phyloP scores from a whole-genome alignment of 2,888 invertebrate species.

The Carpatolechia fugitivella region DNA sequence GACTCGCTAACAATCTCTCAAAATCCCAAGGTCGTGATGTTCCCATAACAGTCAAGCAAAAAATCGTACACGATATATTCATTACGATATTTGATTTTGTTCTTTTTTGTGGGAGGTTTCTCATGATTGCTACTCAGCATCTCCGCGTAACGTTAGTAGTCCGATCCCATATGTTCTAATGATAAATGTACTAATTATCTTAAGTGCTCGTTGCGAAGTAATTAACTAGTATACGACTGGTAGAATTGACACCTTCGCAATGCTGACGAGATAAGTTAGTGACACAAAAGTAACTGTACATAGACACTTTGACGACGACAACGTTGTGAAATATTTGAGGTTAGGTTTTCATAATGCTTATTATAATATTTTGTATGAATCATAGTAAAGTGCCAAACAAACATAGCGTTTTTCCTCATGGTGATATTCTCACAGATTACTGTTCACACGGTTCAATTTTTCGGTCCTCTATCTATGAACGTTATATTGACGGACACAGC shows the following conservation, averaged over 20 bases:
- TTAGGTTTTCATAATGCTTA: not conserved
- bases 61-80: conserved; percentile 8
- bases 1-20: conserved; percentile 2
- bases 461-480: too few species aligned
- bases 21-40: conserved; percentile 8
- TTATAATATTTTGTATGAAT: not conserved
- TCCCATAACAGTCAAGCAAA: conserved; percentile 4
- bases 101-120: conserved; percentile 12
- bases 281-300: conserved; percentile 32
- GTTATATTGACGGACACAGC: too few species aligned
- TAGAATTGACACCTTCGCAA: conserved; percentile 41
- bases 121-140: not conserved
- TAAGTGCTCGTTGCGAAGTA: conserved; percentile 51
- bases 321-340: not conserved
- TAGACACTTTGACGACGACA: not conserved
- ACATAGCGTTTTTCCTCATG: not conserved
- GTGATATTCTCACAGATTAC: too few species aligned
- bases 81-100: conserved; percentile 17
- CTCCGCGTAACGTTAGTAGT: conserved; percentile 11
- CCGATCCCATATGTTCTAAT: conserved; percentile 2
- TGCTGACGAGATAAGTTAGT: conserved; percentile 26
- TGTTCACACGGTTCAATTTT: too few species aligned
- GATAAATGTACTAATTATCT: conserved; percentile 39
- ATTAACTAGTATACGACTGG: conserved; percentile 52
- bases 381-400: not conserved